Evolutionary conservation across 2,797 vertebrate species (phyloP).

Genomic region (Phoxinus dragarum): DNA sequence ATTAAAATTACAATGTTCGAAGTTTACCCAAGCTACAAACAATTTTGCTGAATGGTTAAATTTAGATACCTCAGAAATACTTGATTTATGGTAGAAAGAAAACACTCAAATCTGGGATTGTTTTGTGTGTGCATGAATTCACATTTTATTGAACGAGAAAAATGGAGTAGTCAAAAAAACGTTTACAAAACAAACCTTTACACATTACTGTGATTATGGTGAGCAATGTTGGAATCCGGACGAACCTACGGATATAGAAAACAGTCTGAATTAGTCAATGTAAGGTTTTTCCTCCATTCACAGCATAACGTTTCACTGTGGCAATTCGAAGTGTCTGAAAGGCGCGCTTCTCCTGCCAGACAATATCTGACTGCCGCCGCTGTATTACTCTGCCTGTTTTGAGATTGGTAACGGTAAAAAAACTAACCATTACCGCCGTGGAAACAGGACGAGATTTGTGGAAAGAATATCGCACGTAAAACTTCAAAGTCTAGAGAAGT

Average conservation of each 20-base stretch:
- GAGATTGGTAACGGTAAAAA: slow-evolving; percentile 70
- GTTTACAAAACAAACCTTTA: background rate
- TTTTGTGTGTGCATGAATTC: background rate
- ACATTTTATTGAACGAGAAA: background rate
- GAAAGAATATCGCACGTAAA: slow-evolving; percentile 81
- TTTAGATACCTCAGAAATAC: background rate
- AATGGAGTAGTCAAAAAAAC: background rate
- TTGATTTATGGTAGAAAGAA: background rate
- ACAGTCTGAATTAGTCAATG: background rate
- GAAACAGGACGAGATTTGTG: slow-evolving; percentile 74
- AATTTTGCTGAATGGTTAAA: background rate
- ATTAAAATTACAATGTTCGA: background rate
- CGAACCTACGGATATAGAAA: background rate
- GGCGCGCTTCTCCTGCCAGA: slow-evolving; percentile 71
- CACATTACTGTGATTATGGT: background rate
- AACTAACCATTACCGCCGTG: slow-evolving; percentile 70
- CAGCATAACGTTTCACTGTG: slow-evolving; percentile 59
- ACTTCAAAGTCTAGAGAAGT: slow-evolving; percentile 70
- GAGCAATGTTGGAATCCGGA: background rate
- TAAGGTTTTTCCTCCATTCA: background rate
- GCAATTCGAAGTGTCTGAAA: slow-evolving; percentile 69
- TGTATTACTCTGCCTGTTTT: slow-evolving; percentile 74
- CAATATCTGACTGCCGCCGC: slow-evolving; percentile 68
- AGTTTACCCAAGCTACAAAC: background rate
- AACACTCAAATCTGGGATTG: background rate